A percentile compares a stretch with the other conserved stretches of the same genome.
Conservation (phyloP, 2,888 invertebrate species). For the Drosophila imparisetae region DNA sequence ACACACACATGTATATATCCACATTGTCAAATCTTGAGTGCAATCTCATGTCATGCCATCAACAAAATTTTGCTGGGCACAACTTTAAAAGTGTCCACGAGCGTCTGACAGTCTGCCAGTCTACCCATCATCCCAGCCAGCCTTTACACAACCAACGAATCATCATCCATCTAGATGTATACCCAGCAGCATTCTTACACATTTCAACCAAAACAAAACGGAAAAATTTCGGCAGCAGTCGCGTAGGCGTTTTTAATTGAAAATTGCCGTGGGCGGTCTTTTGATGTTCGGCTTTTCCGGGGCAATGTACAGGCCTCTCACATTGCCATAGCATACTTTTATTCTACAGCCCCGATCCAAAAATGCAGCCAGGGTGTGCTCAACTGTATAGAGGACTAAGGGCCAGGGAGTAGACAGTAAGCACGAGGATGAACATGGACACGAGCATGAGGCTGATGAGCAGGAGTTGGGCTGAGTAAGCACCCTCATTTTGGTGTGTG, state of each 20-base stretch:
- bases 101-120: slow-evolving; percentile 4
- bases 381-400: slow-evolving; percentile 1
- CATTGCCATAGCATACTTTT: slow-evolving; percentile 50
- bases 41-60: slow-evolving; percentile 69
- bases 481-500: slow-evolving; percentile 19
- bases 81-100: slow-evolving; percentile 56
- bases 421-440: background rate
- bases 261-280: slow-evolving; percentile 74
- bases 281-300: slow-evolving; percentile 57
- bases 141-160: background rate
- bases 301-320: slow-evolving; percentile 8
- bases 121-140: background rate
- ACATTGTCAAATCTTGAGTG: slow-evolving; percentile 64
- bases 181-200: slow-evolving; percentile 38
- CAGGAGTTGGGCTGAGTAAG: background rate
- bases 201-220: slow-evolving; percentile 17
- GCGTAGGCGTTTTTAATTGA: slow-evolving; percentile 76
- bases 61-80: slow-evolving; percentile 33
- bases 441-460: background rate
- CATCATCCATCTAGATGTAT: background rate
- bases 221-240: slow-evolving; percentile 31
- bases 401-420: slow-evolving; percentile 1
- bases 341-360: slow-evolving; percentile 21
- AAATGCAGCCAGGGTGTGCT: slow-evolving; percentile 43
- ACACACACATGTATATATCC: background rate